These are phyloP conservation scores for Ormyrus thymus DNA, from an alignment of 2,888 invertebrate species.

Conservation along the genomic window DNA sequence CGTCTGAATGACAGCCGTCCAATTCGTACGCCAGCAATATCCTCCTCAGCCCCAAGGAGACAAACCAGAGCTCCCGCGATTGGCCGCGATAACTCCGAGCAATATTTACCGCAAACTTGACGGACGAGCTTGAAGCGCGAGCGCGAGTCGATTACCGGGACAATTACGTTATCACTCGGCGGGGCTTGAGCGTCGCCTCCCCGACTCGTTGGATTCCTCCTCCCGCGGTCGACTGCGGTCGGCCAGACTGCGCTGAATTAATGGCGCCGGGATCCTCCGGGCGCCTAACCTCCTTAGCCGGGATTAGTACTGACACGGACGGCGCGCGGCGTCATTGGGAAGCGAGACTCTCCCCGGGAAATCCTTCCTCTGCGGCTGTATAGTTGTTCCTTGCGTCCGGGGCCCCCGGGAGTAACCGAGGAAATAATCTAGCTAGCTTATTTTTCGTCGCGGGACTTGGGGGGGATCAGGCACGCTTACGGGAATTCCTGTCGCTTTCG, in stretches of 20 bases:
- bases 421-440: too few species aligned
- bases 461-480: too few species aligned
- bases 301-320: conserved; percentile 67
- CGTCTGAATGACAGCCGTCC: too few species aligned
- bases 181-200: not conserved
- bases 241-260: conserved; percentile 62
- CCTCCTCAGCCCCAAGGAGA: not conserved
- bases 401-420: too few species aligned
- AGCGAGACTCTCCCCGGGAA: conserved; percentile 65
- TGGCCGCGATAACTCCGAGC: too few species aligned
- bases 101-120: conserved; percentile 36
- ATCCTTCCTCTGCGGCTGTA: conserved; percentile 42
- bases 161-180: conserved; percentile 49
- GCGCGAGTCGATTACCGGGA: conserved; percentile 30
- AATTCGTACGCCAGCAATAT: too few species aligned
- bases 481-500: too few species aligned
- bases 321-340: conserved; percentile 54
- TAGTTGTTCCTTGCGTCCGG: too few species aligned
- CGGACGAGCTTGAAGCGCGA: conserved; percentile 11
- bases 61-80: too few species aligned
- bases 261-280: conserved; percentile 62
- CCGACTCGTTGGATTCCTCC: conserved; percentile 53
- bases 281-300: conserved; percentile 65
- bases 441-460: too few species aligned
- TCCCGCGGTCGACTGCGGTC: conserved; percentile 56